Percentiles rank a stretch among this genome's conserved stretches.
Conservation (phyloP, 1,140 invertebrate genomes). For the Venustaconcha ellipsiformis region DNA sequence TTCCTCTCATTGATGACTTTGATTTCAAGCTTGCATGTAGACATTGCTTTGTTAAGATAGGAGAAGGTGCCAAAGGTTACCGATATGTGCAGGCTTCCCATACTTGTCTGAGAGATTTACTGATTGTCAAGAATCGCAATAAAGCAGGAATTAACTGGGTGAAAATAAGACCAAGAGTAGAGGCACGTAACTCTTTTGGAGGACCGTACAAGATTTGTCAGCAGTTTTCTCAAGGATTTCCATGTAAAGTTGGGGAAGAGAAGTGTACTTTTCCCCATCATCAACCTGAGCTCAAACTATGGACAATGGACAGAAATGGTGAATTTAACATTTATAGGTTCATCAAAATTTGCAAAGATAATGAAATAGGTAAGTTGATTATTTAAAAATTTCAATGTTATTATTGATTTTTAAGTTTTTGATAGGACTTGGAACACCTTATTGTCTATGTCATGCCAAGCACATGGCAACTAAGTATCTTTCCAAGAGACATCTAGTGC, state of each 20-base stretch:
- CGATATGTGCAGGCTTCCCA: conserved; percentile 33
- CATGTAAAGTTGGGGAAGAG: conserved; percentile 54
- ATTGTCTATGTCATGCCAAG: too few species aligned
- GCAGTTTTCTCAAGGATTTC: conserved; percentile 44
- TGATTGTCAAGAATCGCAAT: conserved; percentile 45
- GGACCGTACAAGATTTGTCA: conserved; percentile 47
- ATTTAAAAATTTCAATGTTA: neutral
- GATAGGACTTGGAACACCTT: too few species aligned
- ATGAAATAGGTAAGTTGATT: conserved; percentile 44
- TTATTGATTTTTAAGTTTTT: too few species aligned
- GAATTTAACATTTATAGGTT: conserved; percentile 44
- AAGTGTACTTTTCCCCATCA: conserved; percentile 61
- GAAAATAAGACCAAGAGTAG: conserved; percentile 42
- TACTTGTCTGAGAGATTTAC: conserved; percentile 47
- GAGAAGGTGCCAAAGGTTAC: conserved; percentile 54
- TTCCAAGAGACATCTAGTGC: too few species aligned
- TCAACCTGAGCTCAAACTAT: conserved; percentile 50
- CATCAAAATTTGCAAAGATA: conserved; percentile 30
- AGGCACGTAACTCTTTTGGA: conserved; percentile 32
- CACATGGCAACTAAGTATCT: too few species aligned
- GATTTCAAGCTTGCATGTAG: conserved; percentile 54
- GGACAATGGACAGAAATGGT: conserved; percentile 57
- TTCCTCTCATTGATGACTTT: conserved; percentile 49
- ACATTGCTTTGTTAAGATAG: conserved; percentile 52
- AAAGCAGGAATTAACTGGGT: conserved; percentile 47